A percentile compares a stretch with the other conserved stretches of the same genome.
phyloP scores from a whole-genome alignment of 1,140 invertebrate species.

The Anadara kagoshimensis region DNA sequence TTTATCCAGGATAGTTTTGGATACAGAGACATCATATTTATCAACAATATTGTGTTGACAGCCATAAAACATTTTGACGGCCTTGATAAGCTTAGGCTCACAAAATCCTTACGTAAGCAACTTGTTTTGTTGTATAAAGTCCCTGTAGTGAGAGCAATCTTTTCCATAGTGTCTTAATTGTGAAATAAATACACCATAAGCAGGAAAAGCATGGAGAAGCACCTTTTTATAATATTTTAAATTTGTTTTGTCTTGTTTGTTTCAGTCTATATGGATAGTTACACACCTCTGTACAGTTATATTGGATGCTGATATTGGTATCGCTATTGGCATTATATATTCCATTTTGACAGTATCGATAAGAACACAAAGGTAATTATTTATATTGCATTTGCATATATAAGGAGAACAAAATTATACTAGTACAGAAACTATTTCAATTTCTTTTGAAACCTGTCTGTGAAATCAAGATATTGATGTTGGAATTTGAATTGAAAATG shows the following conservation, averaged over 20 bases:
- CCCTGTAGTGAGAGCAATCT: too few relatives aligned
- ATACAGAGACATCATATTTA: too few relatives aligned
- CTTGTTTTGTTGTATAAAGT: too few relatives aligned
- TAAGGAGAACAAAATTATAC: background rate
- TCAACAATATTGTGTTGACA: too few relatives aligned
- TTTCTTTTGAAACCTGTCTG: background rate
- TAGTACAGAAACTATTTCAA: background rate
- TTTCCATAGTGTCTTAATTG: too few relatives aligned
- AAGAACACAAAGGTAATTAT: slow-evolving; percentile 53
- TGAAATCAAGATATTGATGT: background rate
- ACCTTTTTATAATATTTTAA: too few relatives aligned
- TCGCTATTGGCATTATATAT: slow-evolving; percentile 81
- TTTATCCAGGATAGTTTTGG: too few relatives aligned
- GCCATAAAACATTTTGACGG: too few relatives aligned
- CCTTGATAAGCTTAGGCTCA: too few relatives aligned
- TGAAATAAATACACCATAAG: too few relatives aligned
- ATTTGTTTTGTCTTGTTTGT: slow-evolving; percentile 12
- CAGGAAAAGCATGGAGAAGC: too few relatives aligned
- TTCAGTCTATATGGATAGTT: slow-evolving; percentile 83
- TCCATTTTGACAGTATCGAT: slow-evolving; percentile 82
- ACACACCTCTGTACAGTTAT: slow-evolving; percentile 86
- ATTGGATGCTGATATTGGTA: slow-evolving; percentile 88
- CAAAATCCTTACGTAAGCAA: too few relatives aligned
- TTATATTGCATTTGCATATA: background rate
- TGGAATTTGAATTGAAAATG: background rate